Evolutionary conservation across 1,140 invertebrate species (phyloP).

Genomic region (Magallana ariakensis): DNA sequence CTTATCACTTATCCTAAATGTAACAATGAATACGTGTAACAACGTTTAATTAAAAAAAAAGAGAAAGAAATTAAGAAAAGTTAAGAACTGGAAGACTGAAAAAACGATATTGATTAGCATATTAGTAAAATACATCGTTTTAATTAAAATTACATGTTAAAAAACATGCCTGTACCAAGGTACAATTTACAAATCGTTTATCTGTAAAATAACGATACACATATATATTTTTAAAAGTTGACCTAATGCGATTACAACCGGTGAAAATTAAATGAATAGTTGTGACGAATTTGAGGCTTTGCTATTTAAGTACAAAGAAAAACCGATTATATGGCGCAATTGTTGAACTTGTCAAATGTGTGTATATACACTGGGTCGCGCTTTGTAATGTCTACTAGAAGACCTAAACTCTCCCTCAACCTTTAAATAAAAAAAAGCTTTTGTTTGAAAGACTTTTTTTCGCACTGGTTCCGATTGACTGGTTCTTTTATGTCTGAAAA

Average conservation of each 20-base stretch:
- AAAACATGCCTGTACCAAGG: background rate
- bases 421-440: background rate
- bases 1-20: no score
- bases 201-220: background rate
- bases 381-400: background rate
- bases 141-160: background rate
- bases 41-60: no score
- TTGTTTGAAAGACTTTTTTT: slow-evolving; percentile 23
- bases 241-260: slow-evolving; percentile 5
- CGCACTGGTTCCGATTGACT: background rate
- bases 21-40: no score
- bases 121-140: no score
- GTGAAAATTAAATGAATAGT: background rate
- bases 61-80: no score
- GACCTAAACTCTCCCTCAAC: background rate
- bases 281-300: background rate
- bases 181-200: background rate
- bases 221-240: background rate
- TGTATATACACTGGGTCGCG: background rate
- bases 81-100: no score
- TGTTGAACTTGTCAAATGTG: background rate
- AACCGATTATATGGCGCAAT: background rate
- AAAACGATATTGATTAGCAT: no score
- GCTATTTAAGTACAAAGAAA: no score
- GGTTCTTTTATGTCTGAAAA: slow-evolving; percentile 10